These are phyloP conservation scores for Drosophila hydei DNA, from an alignment of 1,140 invertebrate genomes.

Conservation along the genomic window DNA sequence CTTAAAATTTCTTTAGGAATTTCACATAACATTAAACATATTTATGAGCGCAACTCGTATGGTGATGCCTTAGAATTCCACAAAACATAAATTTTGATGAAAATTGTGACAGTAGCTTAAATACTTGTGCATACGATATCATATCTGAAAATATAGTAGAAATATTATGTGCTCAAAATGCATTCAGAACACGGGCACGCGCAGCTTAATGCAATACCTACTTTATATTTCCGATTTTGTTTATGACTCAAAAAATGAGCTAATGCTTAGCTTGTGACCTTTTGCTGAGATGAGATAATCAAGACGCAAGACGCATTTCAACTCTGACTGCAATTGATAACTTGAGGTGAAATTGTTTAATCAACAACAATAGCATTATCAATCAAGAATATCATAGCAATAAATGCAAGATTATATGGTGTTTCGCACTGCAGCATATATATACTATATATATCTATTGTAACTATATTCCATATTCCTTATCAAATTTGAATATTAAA, in stretches of 20 bases:
- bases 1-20: slow-evolving; percentile 7
- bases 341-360: neutral
- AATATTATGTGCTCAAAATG: slow-evolving; percentile 14
- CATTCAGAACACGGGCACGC: neutral
- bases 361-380: neutral
- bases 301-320: neutral
- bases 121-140: slow-evolving; percentile 19
- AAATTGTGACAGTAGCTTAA: neutral
- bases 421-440: too few relatives aligned
- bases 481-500: too few relatives aligned
- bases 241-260: slow-evolving; percentile 24
- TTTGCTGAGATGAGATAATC: slow-evolving; percentile 28
- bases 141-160: neutral
- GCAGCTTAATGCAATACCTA: slow-evolving; percentile 1
- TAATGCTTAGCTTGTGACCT: slow-evolving; percentile 18
- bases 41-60: neutral
- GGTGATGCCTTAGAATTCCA: too few relatives aligned
- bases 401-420: too few relatives aligned
- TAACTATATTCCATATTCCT: too few relatives aligned
- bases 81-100: neutral
- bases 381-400: too few relatives aligned
- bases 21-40: slow-evolving; percentile 4
- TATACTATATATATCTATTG: too few relatives aligned
- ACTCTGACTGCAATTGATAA: slow-evolving; percentile 5
- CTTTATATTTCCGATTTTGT: slow-evolving; percentile 13